These are phyloP conservation scores for Steatornis caripensis DNA, from an alignment of 2,113 vertebrate species.

Conservation along the genomic window DNA sequence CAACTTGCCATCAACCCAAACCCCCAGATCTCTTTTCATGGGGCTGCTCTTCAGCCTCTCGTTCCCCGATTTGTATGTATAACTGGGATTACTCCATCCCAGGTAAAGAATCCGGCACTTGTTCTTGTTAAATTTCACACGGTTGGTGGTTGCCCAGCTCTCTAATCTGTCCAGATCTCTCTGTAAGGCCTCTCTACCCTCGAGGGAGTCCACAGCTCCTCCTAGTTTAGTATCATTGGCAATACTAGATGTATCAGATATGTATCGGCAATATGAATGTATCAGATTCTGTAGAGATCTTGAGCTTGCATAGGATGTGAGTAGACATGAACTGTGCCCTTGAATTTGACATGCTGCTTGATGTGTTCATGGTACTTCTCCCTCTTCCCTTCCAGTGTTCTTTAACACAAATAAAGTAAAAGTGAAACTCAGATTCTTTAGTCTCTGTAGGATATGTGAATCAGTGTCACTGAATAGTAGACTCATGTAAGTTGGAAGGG, in stretches of 20 bases:
- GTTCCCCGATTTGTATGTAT: background rate
- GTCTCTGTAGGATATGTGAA: background rate
- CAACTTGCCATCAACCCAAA: background rate
- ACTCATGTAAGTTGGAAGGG: background rate
- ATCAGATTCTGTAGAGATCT: background rate
- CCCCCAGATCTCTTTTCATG: fast-evolving
- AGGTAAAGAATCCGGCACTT: background rate
- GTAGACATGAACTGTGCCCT: background rate
- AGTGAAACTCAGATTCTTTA: background rate
- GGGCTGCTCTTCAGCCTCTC: background rate
- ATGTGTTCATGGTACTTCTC: background rate
- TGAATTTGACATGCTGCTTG: background rate
- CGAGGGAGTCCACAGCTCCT: background rate
- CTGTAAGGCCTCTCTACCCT: background rate
- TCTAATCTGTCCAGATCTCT: background rate
- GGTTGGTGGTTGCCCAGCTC: background rate
- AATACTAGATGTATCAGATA: background rate
- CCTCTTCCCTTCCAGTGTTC: background rate
- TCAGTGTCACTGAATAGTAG: background rate
- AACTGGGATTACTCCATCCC: background rate
- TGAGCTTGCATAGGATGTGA: background rate
- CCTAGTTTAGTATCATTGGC: no score
- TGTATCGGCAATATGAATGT: background rate
- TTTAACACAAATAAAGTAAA: background rate
- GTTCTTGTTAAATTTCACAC: background rate